Base-by-base conservation (phyloP, 1,140 invertebrate species). In the Drosophila sulfurigaster region DNA sequence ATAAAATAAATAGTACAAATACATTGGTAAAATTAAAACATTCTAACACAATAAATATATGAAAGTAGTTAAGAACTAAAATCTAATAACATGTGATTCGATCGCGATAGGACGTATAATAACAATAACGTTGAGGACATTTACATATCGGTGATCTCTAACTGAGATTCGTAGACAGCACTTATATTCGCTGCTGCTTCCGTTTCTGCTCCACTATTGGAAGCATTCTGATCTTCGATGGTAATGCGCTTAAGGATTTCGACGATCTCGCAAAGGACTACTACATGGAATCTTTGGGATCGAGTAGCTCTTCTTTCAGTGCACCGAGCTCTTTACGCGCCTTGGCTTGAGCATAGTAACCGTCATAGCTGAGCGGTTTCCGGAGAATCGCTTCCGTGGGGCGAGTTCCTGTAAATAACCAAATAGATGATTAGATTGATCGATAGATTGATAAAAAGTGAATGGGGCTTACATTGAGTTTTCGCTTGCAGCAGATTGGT, bases 401-500 rank as follows among this genome's bases (percentile, higher is more conserved):
- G 92, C 94, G 82, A 94, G 95, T 94, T 97, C 96, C 96, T 97
- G 91, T 2, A 93, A 93, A 25, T 25, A 25, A 74, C 57, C 20
- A 60, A 10, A 5, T 69, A 3, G 13, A 28, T 16, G 35, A 11
- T 28, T 41, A 46, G 10, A 10, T 38, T 10, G 7, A 10, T 10
- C 3, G 3, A 38, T 1, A 10, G 13, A 5, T 15, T 25, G 5
- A 10, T 13, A 1, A 1, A 0, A 5, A 38, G 6, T 16, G 15
- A 0, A 3, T 28, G 15, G 2, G 7, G 95, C 96, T 96, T 94
- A 99, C 98, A 92, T 97, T 97, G 92, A 98, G 94, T 94, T 99
- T 99, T 89, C 98, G 94, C 93, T 98, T 98, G 93, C 98, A 98
- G 93, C 69, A 99, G 95, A 92, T 98, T 98, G 20, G 98, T 95